These are phyloP conservation scores for Nephila pilipes DNA, from an alignment of 1,140 invertebrate species.

Conservation along the genomic window DNA sequence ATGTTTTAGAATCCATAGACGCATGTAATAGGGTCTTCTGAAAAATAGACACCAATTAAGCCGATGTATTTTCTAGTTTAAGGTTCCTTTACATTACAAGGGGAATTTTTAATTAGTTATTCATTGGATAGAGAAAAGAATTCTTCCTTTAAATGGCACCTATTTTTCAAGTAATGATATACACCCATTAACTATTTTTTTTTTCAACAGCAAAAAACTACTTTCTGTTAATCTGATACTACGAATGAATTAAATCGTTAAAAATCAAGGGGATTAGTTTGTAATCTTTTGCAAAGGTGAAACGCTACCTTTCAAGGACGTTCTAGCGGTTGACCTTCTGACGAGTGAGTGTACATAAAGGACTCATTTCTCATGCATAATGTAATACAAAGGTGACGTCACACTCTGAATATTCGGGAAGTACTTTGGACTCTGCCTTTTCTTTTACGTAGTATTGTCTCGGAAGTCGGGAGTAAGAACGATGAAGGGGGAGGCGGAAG, in stretches of 20 bases:
- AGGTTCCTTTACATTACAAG: too few relatives aligned
- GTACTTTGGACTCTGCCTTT: neutral
- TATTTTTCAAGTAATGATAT: too few relatives aligned
- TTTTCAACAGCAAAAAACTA: neutral
- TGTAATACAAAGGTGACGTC: neutral
- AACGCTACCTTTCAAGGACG: conserved; percentile 12
- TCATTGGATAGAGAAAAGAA: too few relatives aligned
- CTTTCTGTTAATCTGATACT: neutral
- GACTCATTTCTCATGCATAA: neutral
- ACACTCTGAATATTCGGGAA: conserved; percentile 31
- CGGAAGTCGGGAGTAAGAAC: neutral
- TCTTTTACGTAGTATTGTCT: neutral
- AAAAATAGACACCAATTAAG: too few relatives aligned
- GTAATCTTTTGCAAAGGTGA: neutral
- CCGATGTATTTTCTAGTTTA: too few relatives aligned
- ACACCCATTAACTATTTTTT: too few relatives aligned
- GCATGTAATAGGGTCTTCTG: too few relatives aligned
- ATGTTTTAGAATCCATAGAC: too few relatives aligned
- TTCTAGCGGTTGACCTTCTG: conserved; percentile 7
- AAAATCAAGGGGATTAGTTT: neutral
- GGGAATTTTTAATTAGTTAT: too few relatives aligned
- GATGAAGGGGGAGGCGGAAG: neutral
- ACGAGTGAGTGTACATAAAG: neutral
- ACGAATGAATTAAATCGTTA: neutral
- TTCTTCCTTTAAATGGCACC: too few relatives aligned